These are phyloP conservation scores for Falco biarmicus DNA, from an alignment of 2,797 vertebrate species.

Conservation along the genomic window DNA sequence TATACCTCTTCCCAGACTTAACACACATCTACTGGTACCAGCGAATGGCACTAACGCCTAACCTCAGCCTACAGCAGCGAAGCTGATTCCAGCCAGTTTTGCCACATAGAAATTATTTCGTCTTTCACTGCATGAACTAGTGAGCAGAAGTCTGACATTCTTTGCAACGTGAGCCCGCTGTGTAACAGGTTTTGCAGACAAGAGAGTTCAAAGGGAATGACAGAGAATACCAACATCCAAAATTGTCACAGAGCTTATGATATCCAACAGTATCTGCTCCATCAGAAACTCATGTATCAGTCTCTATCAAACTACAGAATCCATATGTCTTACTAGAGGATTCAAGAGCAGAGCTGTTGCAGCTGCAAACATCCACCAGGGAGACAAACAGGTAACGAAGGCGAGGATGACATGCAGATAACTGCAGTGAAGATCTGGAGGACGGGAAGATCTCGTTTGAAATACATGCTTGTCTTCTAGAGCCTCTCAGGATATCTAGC, in stretches of 20 bases:
- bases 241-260: not conserved
- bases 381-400: not conserved
- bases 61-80: not conserved
- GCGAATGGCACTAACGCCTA: not conserved
- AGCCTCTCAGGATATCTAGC: not conserved
- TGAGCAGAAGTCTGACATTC: not conserved
- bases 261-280: not conserved
- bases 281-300: not conserved
- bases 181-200: not conserved
- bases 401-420: not conserved
- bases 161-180: not conserved
- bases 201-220: not conserved
- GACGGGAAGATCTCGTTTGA: not conserved
- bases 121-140: not conserved
- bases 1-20: not conserved
- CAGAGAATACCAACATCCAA: not conserved
- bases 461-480: not conserved
- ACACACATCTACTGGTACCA: not conserved
- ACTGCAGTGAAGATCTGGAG: not conserved
- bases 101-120: not conserved
- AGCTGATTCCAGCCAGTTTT: not conserved
- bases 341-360: not conserved
- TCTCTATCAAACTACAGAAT: not conserved
- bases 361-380: not conserved
- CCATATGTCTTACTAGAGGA: not conserved